A percentile compares a stretch with the other conserved stretches of the same genome.
Evolutionary conservation across 1,140 invertebrate genomes (phyloP).

Genomic region (Campoletis sonorensis): DNA sequence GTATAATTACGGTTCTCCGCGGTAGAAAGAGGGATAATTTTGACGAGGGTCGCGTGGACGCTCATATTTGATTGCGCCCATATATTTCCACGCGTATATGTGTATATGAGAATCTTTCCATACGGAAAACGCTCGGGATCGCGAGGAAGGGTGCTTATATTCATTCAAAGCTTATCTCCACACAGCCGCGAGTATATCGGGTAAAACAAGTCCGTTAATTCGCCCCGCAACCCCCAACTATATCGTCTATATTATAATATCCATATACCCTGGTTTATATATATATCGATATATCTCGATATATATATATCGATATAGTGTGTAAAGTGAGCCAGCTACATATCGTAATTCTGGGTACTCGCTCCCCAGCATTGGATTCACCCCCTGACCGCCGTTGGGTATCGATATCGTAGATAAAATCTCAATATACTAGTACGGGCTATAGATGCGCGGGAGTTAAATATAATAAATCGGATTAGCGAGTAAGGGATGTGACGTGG

Average conservation of each 20-base stretch:
- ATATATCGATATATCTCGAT: no score
- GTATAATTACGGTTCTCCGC: slow-evolving; percentile 13
- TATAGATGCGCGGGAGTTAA: slow-evolving; percentile 32
- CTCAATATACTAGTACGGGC: slow-evolving; percentile 51
- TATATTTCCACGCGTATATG: neutral
- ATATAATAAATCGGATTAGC: slow-evolving; percentile 71
- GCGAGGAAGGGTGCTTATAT: neutral
- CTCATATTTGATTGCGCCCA: neutral
- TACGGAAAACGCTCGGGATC: neutral
- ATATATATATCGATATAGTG: neutral
- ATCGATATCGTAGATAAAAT: slow-evolving; percentile 67
- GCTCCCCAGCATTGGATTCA: slow-evolving; percentile 43
- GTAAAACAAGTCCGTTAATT: slow-evolving; percentile 69
- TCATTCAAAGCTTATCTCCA: slow-evolving; percentile 30
- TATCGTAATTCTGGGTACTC: slow-evolving; percentile 30
- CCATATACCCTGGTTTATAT: neutral
- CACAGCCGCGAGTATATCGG: slow-evolving; percentile 52
- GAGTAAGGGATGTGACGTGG: slow-evolving; percentile 38
- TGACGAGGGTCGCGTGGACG: slow-evolving; percentile 12
- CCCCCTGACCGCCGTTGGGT: slow-evolving; percentile 53
- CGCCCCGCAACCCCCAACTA: slow-evolving; percentile 43
- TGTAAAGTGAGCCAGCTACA: no score
- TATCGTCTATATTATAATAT: neutral
- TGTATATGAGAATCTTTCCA: neutral
- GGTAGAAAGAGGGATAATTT: neutral